Evolutionary conservation across 2,797 vertebrate genomes (phyloP), one percentile per base, ranked within the genome.

Genomic region (Borostomias antarcticus): DNA sequence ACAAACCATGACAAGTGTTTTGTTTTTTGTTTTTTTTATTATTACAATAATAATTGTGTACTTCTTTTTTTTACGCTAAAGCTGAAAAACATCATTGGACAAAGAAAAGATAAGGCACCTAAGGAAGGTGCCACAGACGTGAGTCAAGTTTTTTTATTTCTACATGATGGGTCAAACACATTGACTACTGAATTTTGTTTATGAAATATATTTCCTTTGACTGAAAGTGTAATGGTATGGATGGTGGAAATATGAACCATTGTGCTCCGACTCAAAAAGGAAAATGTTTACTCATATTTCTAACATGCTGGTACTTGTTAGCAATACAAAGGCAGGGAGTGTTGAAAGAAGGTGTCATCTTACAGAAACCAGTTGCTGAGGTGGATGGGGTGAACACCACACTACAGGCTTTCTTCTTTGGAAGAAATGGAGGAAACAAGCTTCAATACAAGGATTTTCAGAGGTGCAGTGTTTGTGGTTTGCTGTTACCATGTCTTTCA

Each of bases 1-100:
- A 3, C 28, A 19, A 17, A 9, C 26, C 45, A 37, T 7, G 10
- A 37, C 9, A n/a, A 28, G 21, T 51, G 26, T 43, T 66, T 50
- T 2, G 19, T 54, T 64, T 33, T 57, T 2, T 54, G 4, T 50
- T n/a, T 5, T 48, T 56, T 47, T 23, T 57, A 28, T 48, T 47
- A 45, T 26, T 59, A 47, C 9, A 43, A 70, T 23, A 40, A 43
- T 61, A 11, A 30, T 2, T 43, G 2, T 23, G 17, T 5, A 13
- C 10, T 47, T 29, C 0, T 32, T 33, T 52, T 64, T 69, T 65
- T 69, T 52, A 37, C 52, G 4, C 83, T 89, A 43, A 84, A 98
- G 97, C 91, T 99, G 21, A 96, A 98, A 90, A 97, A 93, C 69
- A 96, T 99, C 70, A 91, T 98, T 82, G 85, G 94, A 40, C 95